These are phyloP conservation scores for Cyprinodon variegatus DNA, from an alignment of 2,113 vertebrate genomes.

Conservation along the genomic window DNA sequence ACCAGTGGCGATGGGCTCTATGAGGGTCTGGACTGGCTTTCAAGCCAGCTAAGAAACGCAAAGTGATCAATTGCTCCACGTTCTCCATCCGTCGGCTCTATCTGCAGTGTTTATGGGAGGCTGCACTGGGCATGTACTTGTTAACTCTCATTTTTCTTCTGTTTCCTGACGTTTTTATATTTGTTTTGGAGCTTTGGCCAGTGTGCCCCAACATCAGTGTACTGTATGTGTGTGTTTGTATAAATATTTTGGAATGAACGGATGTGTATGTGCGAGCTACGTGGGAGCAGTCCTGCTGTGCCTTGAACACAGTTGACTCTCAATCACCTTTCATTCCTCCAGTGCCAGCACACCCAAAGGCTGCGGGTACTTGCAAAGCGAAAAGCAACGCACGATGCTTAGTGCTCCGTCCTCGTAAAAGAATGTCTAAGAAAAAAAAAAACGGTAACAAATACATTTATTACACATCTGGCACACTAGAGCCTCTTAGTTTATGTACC, in stretches of 20 bases:
- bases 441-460: conserved; percentile 23
- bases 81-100: conserved; percentile 38
- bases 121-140: conserved; percentile 45
- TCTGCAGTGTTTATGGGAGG: conserved; percentile 54
- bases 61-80: conserved; percentile 78
- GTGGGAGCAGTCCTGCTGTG: conserved; percentile 76
- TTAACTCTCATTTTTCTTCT: conserved; percentile 26
- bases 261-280: conserved; percentile 35
- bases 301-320: conserved; percentile 68
- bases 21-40: conserved; percentile 87
- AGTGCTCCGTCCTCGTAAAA: conserved; percentile 37
- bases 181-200: conserved; percentile 51
- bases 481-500: conserved; percentile 9
- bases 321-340: conserved; percentile 33
- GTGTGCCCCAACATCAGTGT: conserved; percentile 55
- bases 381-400: conserved; percentile 47
- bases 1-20: conserved; percentile 85
- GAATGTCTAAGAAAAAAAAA: conserved; percentile 36
- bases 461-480: conserved; percentile 17
- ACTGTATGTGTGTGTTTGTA: conserved; percentile 52
- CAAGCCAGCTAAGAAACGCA: conserved; percentile 80
- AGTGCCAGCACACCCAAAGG: conserved; percentile 27
- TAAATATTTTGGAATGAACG: conserved; percentile 31
- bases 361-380: conserved; percentile 52
- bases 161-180: not conserved